Base-by-base conservation (phyloP, 2,797 vertebrate species). In the Xenopus petersii region DNA sequence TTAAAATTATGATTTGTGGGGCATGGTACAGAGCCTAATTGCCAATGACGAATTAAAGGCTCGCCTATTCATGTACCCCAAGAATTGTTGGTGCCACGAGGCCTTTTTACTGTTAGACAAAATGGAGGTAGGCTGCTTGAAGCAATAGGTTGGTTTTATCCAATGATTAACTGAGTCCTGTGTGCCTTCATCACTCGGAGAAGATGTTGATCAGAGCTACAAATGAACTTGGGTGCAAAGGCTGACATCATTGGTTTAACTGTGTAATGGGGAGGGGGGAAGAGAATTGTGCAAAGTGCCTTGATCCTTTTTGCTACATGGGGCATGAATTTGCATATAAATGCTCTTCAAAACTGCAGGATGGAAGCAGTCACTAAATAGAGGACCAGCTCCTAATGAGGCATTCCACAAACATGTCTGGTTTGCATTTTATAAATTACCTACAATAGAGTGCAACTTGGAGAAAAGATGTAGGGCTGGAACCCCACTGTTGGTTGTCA, bases 141-240 rank as follows among this genome's bases (percentile, higher is more conserved):
- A 74, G 77, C 77, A 79, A 79, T 79, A 30, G 26, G 62, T 56
- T 70, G 62, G 12, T 68, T 3, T 58, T 73, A 59, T 70, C 54
- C 55, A 64, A 16, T 56, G 4, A 55, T 46, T 66, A 55, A 79
- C 77, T 61, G 60, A 69, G 71, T 74, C 71, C 46, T 55, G 67
- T 24, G 77, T 79, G 77, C 77, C 77, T 79, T 79, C 67, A 64
- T 74, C n/a, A 60, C 15, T n/a, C 56, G 16, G 48, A 78, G 56
- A 26, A 21, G 24, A 63, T 67, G 64, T 63, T 68, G 69, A 60
- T 59, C 24, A 55, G 46, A 48, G 46, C n/a, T 73, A 30, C 26
- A n/a, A 70, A 71, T 72, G 42, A 26, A 76, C 26, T 71, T 61
- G 48, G 55, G 51, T 55, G 51, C 55, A 26, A 30, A 49, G 64